These are phyloP conservation scores for Eupithecia centaureata DNA, from an alignment of 2,888 invertebrate species.

Conservation along the genomic window DNA sequence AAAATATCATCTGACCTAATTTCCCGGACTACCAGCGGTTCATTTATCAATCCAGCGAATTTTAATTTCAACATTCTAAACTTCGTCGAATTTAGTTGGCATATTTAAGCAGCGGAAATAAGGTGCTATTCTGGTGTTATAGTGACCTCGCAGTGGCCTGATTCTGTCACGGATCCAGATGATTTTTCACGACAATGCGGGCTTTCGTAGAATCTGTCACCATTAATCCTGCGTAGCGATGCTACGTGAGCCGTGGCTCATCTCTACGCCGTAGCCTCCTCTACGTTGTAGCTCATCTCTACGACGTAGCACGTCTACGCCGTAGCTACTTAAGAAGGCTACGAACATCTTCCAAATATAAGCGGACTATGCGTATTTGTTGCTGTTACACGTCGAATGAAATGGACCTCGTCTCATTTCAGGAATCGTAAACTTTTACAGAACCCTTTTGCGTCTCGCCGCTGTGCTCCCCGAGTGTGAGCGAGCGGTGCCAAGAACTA, in stretches of 20 bases:
- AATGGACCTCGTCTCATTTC: too few species aligned
- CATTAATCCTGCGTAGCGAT: slow-evolving; percentile 30
- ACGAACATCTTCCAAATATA: too few species aligned
- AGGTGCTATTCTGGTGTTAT: not conserved
- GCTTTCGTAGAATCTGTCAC: slow-evolving; percentile 28
- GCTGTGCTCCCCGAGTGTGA: too few species aligned
- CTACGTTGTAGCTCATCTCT: not conserved
- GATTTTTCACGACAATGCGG: slow-evolving; percentile 23
- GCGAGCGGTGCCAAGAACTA: too few species aligned
- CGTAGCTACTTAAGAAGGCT: not conserved
- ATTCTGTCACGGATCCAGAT: slow-evolving; percentile 20
- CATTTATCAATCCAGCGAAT: not conserved
- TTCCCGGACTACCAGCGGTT: not conserved
- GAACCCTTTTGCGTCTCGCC: too few species aligned
- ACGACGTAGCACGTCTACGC: not conserved
- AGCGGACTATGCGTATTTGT: too few species aligned
- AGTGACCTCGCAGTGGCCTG: slow-evolving; percentile 13
- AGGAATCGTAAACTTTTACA: too few species aligned
- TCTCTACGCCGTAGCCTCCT: slow-evolving; percentile 13
- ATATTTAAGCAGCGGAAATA: slow-evolving; percentile 1
- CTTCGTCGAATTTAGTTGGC: not conserved
- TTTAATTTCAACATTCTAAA: not conserved
- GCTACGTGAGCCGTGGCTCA: slow-evolving; percentile 29
- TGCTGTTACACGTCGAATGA: too few species aligned
- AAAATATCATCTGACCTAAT: not conserved